Evolutionary conservation across 1,140 invertebrate species (phyloP), one percentile per base, ranked within the genome.

Genomic region (Trachymyrmex cornetzi): DNA sequence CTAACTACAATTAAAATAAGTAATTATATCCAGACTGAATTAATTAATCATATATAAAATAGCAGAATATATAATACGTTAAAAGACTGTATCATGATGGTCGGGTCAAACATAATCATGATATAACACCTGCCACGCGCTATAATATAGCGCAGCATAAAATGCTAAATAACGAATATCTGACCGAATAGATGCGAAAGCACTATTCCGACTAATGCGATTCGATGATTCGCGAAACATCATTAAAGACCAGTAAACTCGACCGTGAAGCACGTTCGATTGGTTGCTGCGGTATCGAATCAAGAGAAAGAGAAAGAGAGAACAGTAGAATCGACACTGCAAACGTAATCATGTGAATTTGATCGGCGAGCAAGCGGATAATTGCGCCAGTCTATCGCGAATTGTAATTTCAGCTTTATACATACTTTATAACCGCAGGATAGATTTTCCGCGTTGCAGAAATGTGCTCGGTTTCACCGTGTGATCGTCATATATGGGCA

Each of bases 381-480:
- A 84, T 84, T 69, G 75, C 27, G 22, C 77, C 24, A 27, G 77
- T 22, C 27, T 59, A 72, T 84, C 59, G 66, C 63, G 77, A 87
- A 84, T 82, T 87, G 69, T 63, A 63, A 84, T 87, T 87, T 67
- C 85, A 71, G 53, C 22, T 87, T 81, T 87, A 61, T 87, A 84
- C 63, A 87, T 87, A 87, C 79, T 84, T 87, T 63, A 87, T 59
- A 9, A 19, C 63, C 77, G 77, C 53, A 19, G 34, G 77, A 24
- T 80, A 61, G 19, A 72, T 81, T 79, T 67, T 55, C 50, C 53
- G 53, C 24, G 34, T 24, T 48, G 22, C n/a, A 69, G 67, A 44
- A 12, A 53, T n/a, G 38, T 14, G 38, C 24, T 84, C 19, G 24
- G 19, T 34, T 71, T 75, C 44, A 9, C 14, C 6, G n/a, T 7